Evolutionary conservation across 2,113 vertebrate species (phyloP).

Genomic region (Chrysemys picta): DNA sequence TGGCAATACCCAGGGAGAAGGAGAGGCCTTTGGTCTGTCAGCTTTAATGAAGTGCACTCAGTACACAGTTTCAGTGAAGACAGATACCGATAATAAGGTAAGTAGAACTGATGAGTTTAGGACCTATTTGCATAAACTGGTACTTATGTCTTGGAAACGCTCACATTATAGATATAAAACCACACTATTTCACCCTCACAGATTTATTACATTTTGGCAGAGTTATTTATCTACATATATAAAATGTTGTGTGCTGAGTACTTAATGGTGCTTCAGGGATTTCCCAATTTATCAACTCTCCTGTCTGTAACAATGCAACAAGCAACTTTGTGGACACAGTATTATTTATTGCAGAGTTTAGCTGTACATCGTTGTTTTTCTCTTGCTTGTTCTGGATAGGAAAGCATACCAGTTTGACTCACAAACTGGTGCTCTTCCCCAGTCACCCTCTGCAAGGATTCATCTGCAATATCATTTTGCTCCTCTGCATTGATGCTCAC

Average conservation of each 20-base stretch:
- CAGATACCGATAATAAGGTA: constrained; percentile 59
- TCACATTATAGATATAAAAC: constrained; percentile 41
- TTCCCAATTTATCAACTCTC: constrained; percentile 17
- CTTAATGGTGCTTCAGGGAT: constrained; percentile 34
- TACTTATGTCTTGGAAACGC: constrained; percentile 28
- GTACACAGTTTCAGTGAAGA: constrained; percentile 45
- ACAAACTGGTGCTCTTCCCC: not conserved
- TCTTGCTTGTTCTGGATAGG: not conserved
- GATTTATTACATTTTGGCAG: constrained; percentile 25
- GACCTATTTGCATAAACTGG: constrained; percentile 63
- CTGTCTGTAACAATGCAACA: constrained; percentile 4
- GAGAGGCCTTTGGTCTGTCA: constrained; percentile 50
- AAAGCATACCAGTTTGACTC: not conserved
- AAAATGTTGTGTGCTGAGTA: constrained; percentile 13
- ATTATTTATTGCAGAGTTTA: constrained; percentile 19
- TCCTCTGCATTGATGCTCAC: constrained; percentile 5
- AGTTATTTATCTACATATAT: constrained; percentile 54
- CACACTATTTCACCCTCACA: constrained; percentile 17
- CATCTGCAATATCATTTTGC: constrained; percentile 24
- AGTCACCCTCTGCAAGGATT: not conserved
- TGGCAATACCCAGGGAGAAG: constrained; percentile 49
- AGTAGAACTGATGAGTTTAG: constrained; percentile 59
- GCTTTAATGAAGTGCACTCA: constrained; percentile 52
- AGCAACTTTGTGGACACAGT: not conserved
- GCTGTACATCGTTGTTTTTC: not conserved